These are phyloP conservation scores for Melanotaenia duboulayi DNA, from an alignment of 2,113 vertebrate genomes.

Conservation along the genomic window DNA sequence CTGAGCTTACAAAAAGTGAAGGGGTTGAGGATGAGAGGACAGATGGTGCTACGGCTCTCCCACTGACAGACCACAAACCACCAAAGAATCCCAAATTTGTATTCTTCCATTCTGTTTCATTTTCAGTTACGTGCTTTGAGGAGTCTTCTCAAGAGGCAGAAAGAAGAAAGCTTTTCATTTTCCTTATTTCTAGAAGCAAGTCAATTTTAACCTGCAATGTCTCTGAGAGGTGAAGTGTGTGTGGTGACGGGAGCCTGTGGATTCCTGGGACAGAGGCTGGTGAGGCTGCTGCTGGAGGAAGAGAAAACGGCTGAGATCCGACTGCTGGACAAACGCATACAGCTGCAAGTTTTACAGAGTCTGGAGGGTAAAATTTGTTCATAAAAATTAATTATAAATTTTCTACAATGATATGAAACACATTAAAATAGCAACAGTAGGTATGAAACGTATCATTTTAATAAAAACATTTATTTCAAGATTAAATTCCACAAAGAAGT, in stretches of 20 bases:
- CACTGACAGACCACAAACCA: conserved; percentile 3
- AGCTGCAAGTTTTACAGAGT: conserved; percentile 51
- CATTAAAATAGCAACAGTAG: neutral
- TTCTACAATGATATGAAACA: neutral
- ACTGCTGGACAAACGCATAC: conserved; percentile 85
- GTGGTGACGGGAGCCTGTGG: conserved; percentile 92
- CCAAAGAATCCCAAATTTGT: neutral
- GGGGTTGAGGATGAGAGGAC: conserved; percentile 15
- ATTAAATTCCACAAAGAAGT: neutral
- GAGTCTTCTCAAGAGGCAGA: neutral
- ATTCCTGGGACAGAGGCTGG: conserved; percentile 88
- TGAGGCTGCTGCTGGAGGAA: conserved; percentile 85
- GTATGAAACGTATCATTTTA: neutral
- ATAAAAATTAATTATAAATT: neutral
- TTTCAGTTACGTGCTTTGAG: neutral
- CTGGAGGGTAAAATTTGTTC: conserved; percentile 73
- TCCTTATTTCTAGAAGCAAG: neutral
- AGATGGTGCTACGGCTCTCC: conserved; percentile 22
- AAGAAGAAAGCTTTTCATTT: conserved; percentile 1
- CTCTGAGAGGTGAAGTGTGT: conserved; percentile 84
- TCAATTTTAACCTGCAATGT: conserved; percentile 57
- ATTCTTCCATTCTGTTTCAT: neutral
- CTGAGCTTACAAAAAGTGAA: conserved; percentile 39
- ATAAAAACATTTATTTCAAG: too few species aligned
- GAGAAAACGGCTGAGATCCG: conserved; percentile 85